A percentile compares a stretch with the other conserved stretches of the same genome.
These are phyloP conservation scores for Muntiacus muntjak DNA, from an alignment of 2,113 vertebrate species.

Conservation along the genomic window DNA sequence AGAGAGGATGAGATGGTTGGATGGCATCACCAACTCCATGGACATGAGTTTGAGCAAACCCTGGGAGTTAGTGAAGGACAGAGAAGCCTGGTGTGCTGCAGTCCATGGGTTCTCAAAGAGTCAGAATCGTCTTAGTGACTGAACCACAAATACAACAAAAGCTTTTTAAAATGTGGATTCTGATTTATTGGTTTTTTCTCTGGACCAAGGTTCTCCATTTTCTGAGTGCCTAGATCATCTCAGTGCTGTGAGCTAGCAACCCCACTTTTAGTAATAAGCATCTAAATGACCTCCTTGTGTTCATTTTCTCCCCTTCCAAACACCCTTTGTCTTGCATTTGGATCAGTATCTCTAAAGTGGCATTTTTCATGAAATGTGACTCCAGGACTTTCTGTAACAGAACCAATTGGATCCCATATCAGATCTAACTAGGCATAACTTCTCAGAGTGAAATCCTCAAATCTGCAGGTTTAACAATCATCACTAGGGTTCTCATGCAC, in stretches of 20 bases:
- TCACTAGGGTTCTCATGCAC: background rate
- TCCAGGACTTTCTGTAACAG: background rate
- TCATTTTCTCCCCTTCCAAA: background rate
- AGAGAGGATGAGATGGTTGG: background rate
- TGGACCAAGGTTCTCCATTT: background rate
- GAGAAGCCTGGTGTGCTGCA: background rate
- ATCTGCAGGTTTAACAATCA: slow-evolving; percentile 33
- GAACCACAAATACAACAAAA: background rate
- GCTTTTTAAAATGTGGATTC: background rate
- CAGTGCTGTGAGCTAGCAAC: background rate
- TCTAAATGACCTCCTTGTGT: background rate
- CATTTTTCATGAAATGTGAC: background rate
- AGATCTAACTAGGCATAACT: background rate
- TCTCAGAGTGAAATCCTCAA: background rate
- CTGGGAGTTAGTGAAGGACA: background rate
- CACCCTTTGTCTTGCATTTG: background rate
- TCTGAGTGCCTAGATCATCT: background rate
- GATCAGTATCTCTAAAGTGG: background rate
- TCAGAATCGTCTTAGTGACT: background rate
- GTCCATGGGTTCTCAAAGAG: background rate
- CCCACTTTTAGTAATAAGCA: background rate
- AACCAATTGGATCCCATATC: background rate
- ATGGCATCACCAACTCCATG: background rate
- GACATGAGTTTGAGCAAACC: background rate
- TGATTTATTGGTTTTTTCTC: background rate